phyloP scores from a whole-genome alignment of 2,888 invertebrate species.

The Apomyelois bistriatella region DNA sequence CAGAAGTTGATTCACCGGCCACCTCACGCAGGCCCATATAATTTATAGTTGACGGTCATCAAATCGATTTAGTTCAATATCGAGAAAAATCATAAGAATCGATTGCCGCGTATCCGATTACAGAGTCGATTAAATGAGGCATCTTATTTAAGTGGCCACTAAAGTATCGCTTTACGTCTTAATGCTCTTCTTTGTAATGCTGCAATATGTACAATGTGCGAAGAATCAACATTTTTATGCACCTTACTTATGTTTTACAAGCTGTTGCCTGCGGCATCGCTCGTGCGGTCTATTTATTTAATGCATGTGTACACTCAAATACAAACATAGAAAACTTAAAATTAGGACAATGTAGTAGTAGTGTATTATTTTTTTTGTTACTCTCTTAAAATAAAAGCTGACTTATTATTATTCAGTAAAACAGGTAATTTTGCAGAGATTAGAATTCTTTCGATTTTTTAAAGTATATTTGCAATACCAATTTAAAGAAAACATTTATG shows the following conservation, averaged over 20 bases:
- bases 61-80: constrained; percentile 11
- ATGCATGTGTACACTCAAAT: too few relatives aligned
- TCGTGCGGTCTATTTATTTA: too few relatives aligned
- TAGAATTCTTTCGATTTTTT: too few relatives aligned
- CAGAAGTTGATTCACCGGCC: background rate
- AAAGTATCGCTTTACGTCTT: constrained; percentile 41
- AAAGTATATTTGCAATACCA: too few relatives aligned
- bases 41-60: constrained; percentile 10
- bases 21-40: background rate
- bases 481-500: too few relatives aligned
- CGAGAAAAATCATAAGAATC: constrained; percentile 15
- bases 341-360: too few relatives aligned
- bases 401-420: too few relatives aligned
- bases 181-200: constrained; percentile 33
- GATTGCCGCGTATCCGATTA: constrained; percentile 22
- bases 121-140: constrained; percentile 26
- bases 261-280: too few relatives aligned
- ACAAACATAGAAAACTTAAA: too few relatives aligned
- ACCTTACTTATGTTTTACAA: background rate
- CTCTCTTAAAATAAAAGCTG: too few relatives aligned
- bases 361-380: too few relatives aligned
- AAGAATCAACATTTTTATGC: constrained; percentile 15
- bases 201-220: constrained; percentile 25
- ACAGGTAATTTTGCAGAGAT: too few relatives aligned
- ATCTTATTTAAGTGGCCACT: constrained; percentile 34